phyloP scores from a whole-genome alignment of 2,888 invertebrate species.

The Sturmia bella region DNA sequence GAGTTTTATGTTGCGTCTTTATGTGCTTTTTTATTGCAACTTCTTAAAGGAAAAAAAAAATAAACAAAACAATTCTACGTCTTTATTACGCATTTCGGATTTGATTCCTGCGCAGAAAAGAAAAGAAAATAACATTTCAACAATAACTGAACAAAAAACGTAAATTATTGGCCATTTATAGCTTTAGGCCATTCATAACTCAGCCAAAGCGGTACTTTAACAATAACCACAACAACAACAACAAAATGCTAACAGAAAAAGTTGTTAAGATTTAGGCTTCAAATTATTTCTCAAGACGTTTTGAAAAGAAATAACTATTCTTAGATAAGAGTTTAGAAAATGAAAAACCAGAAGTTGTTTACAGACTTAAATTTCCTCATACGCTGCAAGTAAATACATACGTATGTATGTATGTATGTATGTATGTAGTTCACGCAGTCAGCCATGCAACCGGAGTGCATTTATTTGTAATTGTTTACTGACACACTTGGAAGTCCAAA shows the following conservation, averaged over 20 bases:
- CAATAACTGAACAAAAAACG: slow-evolving; percentile 20
- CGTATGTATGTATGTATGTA: too few relatives aligned
- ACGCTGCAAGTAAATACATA: slow-evolving; percentile 6
- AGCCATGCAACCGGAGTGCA: slow-evolving; percentile 23
- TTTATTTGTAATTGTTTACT: slow-evolving; percentile 47
- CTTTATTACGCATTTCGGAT: slow-evolving; percentile 65
- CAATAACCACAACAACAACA: too few relatives aligned
- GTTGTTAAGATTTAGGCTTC: not conserved
- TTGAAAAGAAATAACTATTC: slow-evolving; percentile 5
- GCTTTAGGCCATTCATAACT: slow-evolving; percentile 66
- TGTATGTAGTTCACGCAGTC: slow-evolving; percentile 43
- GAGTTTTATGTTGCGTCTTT: slow-evolving; percentile 33
- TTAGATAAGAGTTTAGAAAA: not conserved
- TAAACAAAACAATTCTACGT: slow-evolving; percentile 28
- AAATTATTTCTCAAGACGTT: slow-evolving; percentile 21
- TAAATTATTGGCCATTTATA: slow-evolving; percentile 54
- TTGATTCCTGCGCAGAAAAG: slow-evolving; percentile 45
- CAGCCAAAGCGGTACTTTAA: slow-evolving; percentile 61
- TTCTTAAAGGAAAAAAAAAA: not conserved
- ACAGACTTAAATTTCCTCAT: slow-evolving; percentile 45
- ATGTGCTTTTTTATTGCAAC: not conserved
- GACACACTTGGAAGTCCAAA: slow-evolving; percentile 28
- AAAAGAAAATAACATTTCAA: slow-evolving; percentile 36
- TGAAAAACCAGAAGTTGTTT: slow-evolving; percentile 59
- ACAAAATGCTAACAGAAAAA: slow-evolving; percentile 20